Evolutionary conservation across 2,797 vertebrate genomes (phyloP).

Genomic region (Chiroxiphia lanceolata): DNA sequence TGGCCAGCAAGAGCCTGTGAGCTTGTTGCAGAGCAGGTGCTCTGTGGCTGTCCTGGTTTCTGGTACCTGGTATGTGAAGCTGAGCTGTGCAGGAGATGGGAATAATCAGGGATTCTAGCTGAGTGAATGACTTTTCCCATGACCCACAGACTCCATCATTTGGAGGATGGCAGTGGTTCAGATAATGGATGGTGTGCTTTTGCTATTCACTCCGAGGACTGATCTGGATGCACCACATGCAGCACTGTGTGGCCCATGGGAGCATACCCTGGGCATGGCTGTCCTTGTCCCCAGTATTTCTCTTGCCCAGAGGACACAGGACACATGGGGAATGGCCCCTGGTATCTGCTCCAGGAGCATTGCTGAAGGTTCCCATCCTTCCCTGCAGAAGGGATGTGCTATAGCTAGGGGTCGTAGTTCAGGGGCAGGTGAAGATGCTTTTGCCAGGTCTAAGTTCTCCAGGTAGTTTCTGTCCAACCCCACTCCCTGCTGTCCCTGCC

Average conservation of each 20-base stretch:
- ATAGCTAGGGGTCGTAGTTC: not conserved
- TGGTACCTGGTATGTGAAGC: not conserved
- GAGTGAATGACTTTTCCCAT: not conserved
- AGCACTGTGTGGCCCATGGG: fast-evolving
- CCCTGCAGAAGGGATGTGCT: not conserved
- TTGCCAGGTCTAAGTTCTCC: not conserved
- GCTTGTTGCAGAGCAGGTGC: not conserved
- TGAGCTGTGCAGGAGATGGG: not conserved
- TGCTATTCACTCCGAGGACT: fast-evolving
- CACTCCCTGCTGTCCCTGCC: not conserved
- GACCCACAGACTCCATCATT: not conserved
- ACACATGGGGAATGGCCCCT: not conserved
- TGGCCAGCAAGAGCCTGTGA: not conserved
- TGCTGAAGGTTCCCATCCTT: not conserved
- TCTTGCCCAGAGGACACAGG: not conserved
- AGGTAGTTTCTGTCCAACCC: not conserved
- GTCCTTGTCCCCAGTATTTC: not conserved
- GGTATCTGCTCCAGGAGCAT: not conserved
- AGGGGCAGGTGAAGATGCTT: not conserved
- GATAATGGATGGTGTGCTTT: not conserved
- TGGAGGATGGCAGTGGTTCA: not conserved
- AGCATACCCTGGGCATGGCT: fast-evolving
- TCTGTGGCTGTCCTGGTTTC: not conserved
- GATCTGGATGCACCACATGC: not conserved
- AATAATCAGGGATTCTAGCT: not conserved